Percentiles rank a stretch among this genome's conserved stretches.
Evolutionary conservation across 2,797 vertebrate genomes (phyloP).

Genomic region (Todus mexicanus): DNA sequence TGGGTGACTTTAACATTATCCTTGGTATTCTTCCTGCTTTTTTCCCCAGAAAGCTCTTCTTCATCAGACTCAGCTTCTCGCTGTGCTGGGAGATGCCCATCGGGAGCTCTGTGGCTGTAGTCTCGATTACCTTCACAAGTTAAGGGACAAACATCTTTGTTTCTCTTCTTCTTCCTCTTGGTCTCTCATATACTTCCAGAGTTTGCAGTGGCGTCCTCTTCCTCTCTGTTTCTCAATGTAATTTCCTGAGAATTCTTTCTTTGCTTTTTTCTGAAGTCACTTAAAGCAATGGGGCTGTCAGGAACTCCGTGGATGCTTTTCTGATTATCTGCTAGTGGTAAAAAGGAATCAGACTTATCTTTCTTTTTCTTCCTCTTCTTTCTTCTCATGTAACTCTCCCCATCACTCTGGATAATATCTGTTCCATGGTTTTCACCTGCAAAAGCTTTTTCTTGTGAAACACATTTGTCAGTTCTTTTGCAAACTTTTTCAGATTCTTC

Average conservation of each 20-base stretch:
- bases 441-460: background rate
- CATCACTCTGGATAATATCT: background rate
- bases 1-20: background rate
- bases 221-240: background rate
- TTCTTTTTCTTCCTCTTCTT: slow-evolving; percentile 34
- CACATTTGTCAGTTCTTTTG: background rate
- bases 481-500: background rate
- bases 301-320: background rate
- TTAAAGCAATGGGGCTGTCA: background rate
- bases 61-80: background rate
- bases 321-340: background rate
- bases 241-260: background rate
- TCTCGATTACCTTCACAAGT: background rate
- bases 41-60: background rate
- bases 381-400: background rate
- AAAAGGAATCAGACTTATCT: background rate
- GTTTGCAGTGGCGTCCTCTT: background rate
- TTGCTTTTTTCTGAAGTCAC: background rate
- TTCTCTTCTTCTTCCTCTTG: slow-evolving; percentile 13
- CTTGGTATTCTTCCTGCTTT: background rate
- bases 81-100: background rate
- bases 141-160: background rate
- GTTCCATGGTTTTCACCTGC: background rate
- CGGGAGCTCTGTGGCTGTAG: background rate
- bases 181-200: background rate